These are phyloP conservation scores for Hassar affinis DNA, from an alignment of 2,113 vertebrate species.

Conservation along the genomic window DNA sequence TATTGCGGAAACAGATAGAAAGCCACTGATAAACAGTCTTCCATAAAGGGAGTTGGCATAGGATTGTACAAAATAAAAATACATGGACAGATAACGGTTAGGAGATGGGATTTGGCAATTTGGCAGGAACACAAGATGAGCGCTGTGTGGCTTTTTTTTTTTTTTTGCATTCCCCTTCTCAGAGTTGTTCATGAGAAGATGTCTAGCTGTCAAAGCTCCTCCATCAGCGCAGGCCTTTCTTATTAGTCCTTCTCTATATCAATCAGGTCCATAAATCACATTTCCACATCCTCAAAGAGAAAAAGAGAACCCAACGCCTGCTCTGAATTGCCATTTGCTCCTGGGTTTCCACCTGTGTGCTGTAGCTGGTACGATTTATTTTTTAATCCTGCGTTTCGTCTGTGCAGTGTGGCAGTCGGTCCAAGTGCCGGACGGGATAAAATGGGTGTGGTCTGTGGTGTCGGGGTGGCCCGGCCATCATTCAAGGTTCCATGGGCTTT, in stretches of 20 bases:
- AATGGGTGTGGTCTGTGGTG: constrained; percentile 51
- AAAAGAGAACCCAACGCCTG: constrained; percentile 11
- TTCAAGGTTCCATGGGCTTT: constrained; percentile 77
- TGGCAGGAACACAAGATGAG: constrained; percentile 1
- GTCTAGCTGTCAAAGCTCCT: background rate
- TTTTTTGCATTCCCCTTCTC: background rate
- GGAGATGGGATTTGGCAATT: constrained; percentile 43
- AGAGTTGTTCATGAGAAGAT: background rate
- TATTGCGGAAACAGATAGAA: constrained; percentile 44
- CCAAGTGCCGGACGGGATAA: constrained; percentile 59
- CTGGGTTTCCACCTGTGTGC: constrained; percentile 8
- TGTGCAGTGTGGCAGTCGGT: constrained; percentile 57
- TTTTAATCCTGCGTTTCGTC: constrained; percentile 61
- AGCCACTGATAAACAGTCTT: constrained; percentile 48
- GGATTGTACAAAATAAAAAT: constrained; percentile 55
- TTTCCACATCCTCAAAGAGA: constrained; percentile 2
- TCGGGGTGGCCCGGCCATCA: constrained; percentile 68
- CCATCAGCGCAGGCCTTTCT: background rate
- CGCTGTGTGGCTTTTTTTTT: background rate
- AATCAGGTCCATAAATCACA: background rate
- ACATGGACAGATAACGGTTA: constrained; percentile 51
- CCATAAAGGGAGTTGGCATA: constrained; percentile 50
- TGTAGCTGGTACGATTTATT: constrained; percentile 41
- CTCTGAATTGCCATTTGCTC: constrained; percentile 2
- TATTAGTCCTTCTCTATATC: background rate